Conservation (phyloP, 1,140 invertebrate genomes). For the Temnothorax nylanderi region DNA sequence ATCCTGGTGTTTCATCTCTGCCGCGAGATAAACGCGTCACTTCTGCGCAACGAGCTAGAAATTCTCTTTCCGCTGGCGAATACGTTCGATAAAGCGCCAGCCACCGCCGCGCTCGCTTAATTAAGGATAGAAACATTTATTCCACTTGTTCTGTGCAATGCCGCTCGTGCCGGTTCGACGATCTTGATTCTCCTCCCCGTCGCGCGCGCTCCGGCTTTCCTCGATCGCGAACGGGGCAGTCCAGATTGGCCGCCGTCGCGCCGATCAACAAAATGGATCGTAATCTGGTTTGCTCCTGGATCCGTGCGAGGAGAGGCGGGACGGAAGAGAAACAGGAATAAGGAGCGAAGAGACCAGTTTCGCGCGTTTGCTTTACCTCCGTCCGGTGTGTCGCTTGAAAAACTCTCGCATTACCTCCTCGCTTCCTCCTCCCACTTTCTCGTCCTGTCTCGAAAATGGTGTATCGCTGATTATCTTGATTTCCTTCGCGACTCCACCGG, state of each 20-base stretch:
- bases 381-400: slow-evolving; percentile 34
- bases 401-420: slow-evolving; percentile 31
- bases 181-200: neutral
- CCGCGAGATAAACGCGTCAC: slow-evolving; percentile 34
- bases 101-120: slow-evolving; percentile 1
- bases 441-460: slow-evolving; percentile 13
- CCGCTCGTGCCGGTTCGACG: slow-evolving; percentile 20
- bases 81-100: slow-evolving; percentile 43
- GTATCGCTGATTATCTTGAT: slow-evolving; percentile 15
- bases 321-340: slow-evolving; percentile 42
- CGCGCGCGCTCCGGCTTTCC: slow-evolving; percentile 28
- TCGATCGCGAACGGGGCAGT: slow-evolving; percentile 53
- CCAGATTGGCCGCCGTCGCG: slow-evolving; percentile 39
- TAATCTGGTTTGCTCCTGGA: slow-evolving; percentile 64
- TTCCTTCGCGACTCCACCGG: slow-evolving; percentile 32
- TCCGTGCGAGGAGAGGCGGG: neutral
- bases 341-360: slow-evolving; percentile 47
- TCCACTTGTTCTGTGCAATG: neutral
- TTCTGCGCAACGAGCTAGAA: slow-evolving; percentile 15
- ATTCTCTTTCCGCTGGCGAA: slow-evolving; percentile 28
- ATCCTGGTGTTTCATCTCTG: neutral
- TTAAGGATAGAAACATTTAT: slow-evolving; percentile 46
- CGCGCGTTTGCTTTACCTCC: slow-evolving; percentile 33
- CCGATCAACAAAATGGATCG: slow-evolving; percentile 63
- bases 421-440: slow-evolving; percentile 13